Percentiles rank a stretch among this genome's conserved stretches.
phyloP scores from a whole-genome alignment of 2,888 invertebrate species.

The Didymodactylos carnosus region DNA sequence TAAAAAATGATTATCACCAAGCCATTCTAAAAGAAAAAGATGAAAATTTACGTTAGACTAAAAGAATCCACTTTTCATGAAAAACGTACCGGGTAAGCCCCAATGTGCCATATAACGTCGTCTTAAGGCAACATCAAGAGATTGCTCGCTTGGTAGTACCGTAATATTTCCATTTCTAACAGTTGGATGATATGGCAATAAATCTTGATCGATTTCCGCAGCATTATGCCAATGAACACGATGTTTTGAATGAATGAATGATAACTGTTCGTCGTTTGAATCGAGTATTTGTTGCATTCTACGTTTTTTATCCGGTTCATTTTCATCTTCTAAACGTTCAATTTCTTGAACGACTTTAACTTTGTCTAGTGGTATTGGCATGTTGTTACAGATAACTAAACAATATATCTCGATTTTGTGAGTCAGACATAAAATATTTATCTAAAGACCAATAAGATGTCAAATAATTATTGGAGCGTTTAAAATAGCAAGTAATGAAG shows the following conservation, averaged over 20 bases:
- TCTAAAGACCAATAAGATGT: too few relatives aligned
- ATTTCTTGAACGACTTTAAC: background rate
- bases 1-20: constrained; percentile 92
- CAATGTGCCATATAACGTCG: background rate
- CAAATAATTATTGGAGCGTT: too few relatives aligned
- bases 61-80: background rate
- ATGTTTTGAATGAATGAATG: background rate
- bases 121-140: background rate
- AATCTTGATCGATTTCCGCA: too few relatives aligned
- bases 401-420: too few relatives aligned
- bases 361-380: background rate
- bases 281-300: too few relatives aligned
- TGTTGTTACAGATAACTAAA: background rate
- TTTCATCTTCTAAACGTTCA: background rate
- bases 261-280: too few relatives aligned
- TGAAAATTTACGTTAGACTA: constrained; percentile 38
- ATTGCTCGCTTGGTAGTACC: background rate
- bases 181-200: too few relatives aligned
- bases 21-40: constrained; percentile 62
- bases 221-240: background rate
- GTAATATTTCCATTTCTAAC: background rate
- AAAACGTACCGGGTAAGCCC: background rate
- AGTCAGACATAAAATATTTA: too few relatives aligned
- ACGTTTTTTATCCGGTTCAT: background rate
- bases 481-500: too few relatives aligned